Evolutionary conservation across 2,888 invertebrate species (phyloP), one percentile per base, ranked within the genome.

Genomic region (Dicyrtoma fusca): DNA sequence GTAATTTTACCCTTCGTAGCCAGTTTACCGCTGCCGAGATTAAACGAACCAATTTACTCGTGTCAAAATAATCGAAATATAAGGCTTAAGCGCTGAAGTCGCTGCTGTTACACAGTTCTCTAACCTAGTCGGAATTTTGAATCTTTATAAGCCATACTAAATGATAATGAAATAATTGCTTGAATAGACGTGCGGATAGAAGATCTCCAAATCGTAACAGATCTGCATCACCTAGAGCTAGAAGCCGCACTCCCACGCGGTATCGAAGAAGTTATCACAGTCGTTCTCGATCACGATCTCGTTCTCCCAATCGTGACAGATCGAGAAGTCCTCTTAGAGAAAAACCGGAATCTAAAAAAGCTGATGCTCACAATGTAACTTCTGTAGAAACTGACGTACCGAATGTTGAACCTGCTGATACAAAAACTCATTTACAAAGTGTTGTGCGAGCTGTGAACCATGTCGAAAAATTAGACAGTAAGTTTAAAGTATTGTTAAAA

Each of bases 261-360:
- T 79, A 77, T 49, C 62, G 71, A 10, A 75, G 78, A 59, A 73
- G 77, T 26, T 73, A 69, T 47, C 77, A 68, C 62, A 79, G 77
- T 63, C 64, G 78, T 59, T 77, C 78, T 65, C 73, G 77, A 53
- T 76, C 79, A 23, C 74, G 77, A 55, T 77, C 78, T 49, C 73
- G 78, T 21, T 75, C 78, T 17, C 75, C 76, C n/a, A 47, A 26
- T 65, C 72, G 64, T 57, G 76, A 63, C 70, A 47, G 74, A 13
- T 74, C 74, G n/a, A 51, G 74, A 66, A 74, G 74, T 59, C 71
- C 57, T 25, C 13, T 57, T 1, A 45, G 72, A 49, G 65, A 72
- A 57, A 71, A 71, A 17, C 1, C 21, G 8, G 71, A 71, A 19
- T 55, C 63, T 19, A 64, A 64, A 53, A 64, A 71, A 6, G 23